Conservation (phyloP, 2,797 vertebrate genomes). For the Rhinella marina region DNA sequence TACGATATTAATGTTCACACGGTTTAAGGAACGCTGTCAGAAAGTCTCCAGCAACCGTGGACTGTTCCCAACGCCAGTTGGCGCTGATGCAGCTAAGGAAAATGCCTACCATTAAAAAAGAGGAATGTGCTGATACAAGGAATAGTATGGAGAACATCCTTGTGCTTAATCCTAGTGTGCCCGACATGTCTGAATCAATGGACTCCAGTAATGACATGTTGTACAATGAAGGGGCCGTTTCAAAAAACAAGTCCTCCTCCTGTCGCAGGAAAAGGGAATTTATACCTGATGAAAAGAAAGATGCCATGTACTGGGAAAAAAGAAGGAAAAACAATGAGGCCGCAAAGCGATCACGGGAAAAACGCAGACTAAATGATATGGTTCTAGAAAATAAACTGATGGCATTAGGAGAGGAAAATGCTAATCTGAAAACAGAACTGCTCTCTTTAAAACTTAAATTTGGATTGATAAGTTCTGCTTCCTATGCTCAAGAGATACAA, state of each 20-base stretch:
- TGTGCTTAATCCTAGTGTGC: constrained; percentile 80
- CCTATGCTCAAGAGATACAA: constrained; percentile 90
- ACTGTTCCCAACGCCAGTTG: constrained; percentile 55
- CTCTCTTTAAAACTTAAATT: constrained; percentile 92
- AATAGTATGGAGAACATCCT: constrained; percentile 78
- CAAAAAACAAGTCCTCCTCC: constrained; percentile 78
- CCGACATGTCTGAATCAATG: constrained; percentile 77
- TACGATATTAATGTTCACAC: constrained; percentile 60
- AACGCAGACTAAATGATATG: constrained; percentile 92
- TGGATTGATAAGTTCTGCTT: constrained; percentile 87
- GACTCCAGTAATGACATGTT: constrained; percentile 79
- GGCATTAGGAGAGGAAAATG: constrained; percentile 92
- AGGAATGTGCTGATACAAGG: constrained; percentile 78
- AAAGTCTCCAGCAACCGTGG: constrained; percentile 28
- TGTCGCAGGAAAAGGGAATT: constrained; percentile 93
- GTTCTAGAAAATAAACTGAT: constrained; percentile 95
- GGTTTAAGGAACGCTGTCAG: constrained; percentile 61
- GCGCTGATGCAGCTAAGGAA: constrained; percentile 79
- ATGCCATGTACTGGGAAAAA: constrained; percentile 94
- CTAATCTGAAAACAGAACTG: constrained; percentile 89
- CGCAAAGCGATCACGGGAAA: constrained; percentile 94
- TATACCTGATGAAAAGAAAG: constrained; percentile 96
- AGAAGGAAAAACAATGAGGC: constrained; percentile 97
- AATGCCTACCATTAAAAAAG: constrained; percentile 94
- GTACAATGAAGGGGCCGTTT: constrained; percentile 72